phyloP scores from a whole-genome alignment of 2,888 invertebrate genomes.

The Tethea ocularis region DNA sequence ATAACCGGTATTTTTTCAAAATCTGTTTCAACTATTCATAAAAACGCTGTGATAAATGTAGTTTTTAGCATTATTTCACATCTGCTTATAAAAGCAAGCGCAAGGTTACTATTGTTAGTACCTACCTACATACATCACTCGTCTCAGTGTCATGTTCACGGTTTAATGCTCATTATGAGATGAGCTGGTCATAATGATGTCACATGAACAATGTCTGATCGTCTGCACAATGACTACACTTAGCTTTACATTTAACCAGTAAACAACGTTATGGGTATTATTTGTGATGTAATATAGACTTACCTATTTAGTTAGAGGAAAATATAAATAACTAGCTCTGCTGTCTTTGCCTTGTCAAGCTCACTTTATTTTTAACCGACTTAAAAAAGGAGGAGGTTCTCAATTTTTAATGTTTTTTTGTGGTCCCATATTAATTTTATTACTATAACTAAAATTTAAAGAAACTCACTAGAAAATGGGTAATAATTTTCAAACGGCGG shows the following conservation, averaged over 20 bases:
- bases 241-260: background rate
- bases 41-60: background rate
- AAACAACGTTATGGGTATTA: background rate
- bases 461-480: too few relatives aligned
- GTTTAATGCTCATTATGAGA: background rate
- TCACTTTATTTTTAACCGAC: too few relatives aligned
- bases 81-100: background rate
- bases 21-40: background rate
- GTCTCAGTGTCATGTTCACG: background rate
- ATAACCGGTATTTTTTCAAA: background rate
- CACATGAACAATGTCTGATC: conserved; percentile 5
- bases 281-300: too few relatives aligned
- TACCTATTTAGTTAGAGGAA: too few relatives aligned
- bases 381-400: too few relatives aligned
- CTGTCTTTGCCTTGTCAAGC: too few relatives aligned
- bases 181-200: conserved; percentile 3
- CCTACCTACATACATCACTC: background rate
- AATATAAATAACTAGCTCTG: too few relatives aligned
- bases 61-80: background rate
- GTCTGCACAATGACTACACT: conserved; percentile 5
- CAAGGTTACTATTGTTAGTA: background rate
- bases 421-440: too few relatives aligned
- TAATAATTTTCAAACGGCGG: too few relatives aligned
- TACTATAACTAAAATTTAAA: too few relatives aligned
- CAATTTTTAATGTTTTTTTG: too few relatives aligned